Conservation (phyloP, 1,140 invertebrate species). For the Hycleus cichorii region DNA sequence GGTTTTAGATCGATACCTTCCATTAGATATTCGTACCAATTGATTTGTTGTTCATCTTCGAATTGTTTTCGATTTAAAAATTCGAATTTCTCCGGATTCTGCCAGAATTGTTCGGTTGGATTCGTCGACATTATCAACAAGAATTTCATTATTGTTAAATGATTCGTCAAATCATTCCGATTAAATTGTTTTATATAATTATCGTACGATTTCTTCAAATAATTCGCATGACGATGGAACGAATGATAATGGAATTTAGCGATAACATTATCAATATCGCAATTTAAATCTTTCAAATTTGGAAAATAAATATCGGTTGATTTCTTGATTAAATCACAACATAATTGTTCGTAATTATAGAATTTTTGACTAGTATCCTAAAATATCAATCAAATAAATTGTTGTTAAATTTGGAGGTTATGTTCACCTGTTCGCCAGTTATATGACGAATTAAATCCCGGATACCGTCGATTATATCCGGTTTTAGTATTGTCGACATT, state of each 20-base stretch:
- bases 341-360: conserved; percentile 24
- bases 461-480: background rate
- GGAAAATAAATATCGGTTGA: conserved; percentile 29
- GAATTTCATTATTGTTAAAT: conserved; percentile 32
- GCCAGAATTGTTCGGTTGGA: conserved; percentile 34
- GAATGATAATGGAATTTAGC: conserved; percentile 37
- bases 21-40: conserved; percentile 35
- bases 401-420: background rate
- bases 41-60: conserved; percentile 23
- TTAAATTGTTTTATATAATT: conserved; percentile 25
- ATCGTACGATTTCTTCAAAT: conserved; percentile 26
- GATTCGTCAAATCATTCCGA: conserved; percentile 17
- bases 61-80: background rate
- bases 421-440: background rate
- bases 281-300: conserved; percentile 33
- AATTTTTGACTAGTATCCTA: conserved; percentile 13
- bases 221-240: conserved; percentile 27
- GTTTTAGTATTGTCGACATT: background rate
- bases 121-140: conserved; percentile 31
- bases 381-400: too few species aligned
- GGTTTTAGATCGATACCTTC: conserved; percentile 29
- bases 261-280: conserved; percentile 27
- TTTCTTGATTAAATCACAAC: conserved; percentile 22
- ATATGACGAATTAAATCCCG: background rate
- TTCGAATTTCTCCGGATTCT: conserved; percentile 25